Evolutionary conservation across 1,140 invertebrate genomes (phyloP), one percentile per base, ranked within the genome.

Genomic region (Littorina saxatilis): DNA sequence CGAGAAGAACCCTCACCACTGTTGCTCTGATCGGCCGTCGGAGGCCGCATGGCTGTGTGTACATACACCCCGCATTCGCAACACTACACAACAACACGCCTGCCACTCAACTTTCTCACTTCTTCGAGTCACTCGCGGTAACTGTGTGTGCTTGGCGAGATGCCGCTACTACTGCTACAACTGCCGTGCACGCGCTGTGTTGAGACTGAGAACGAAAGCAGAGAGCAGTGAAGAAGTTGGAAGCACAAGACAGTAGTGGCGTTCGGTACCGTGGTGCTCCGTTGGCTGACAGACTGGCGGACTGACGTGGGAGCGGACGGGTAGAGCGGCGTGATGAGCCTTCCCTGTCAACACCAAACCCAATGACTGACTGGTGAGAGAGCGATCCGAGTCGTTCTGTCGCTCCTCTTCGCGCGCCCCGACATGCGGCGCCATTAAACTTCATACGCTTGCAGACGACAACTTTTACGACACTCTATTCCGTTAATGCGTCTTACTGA

Each of bases 391-490:
- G 68, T 72, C 37, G 23, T 43, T 40, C 70, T 47, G 70, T 73
- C 43, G 43, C 70, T 73, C 70, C 29, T 47, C 40, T 5, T 23
- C 37, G 40, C 39, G 7, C 58, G 23, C 4, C 70, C 70, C 70
- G 70, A 73, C 40, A 50, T 39, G 40, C 40, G 43, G 70, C 70
- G 40, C 70, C 70, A 73, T 73, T 32, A 73, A 73, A 50, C 5
- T 73, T 29, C 70, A 4, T 73, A 52, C 70, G 70, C 70, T 47
- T 73, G 70, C 70, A 73, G 70, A 73, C 70, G 70, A 73, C 70
- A 73, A 73, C 29, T 73, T 72, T 73, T 73, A 73, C 37, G 20
- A 52, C 70, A 50, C 50, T 73, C 27, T 29, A 39, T 35, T 17
- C 39, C 35, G 4, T 0, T 39, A 20, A 7, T 20, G 23, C 5